Percentiles rank a stretch among this genome's conserved stretches.
Conservation (phyloP, 2,113 vertebrate species). For the Brachypteracias leptosomus region DNA sequence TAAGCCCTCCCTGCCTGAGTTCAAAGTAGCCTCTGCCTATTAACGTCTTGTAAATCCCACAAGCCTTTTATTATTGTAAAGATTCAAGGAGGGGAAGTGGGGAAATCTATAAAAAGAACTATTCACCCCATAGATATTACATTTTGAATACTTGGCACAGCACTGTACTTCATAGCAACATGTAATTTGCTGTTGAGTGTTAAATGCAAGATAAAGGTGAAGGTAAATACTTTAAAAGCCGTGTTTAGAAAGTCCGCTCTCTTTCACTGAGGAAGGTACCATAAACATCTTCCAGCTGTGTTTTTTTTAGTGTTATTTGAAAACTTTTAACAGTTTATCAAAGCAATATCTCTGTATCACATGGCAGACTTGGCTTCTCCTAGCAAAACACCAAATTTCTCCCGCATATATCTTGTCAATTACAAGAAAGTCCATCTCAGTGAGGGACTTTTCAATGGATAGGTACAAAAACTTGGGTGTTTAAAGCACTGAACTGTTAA, state of each 20-base stretch:
- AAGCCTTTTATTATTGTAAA: constrained; percentile 47
- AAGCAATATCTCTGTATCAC: constrained; percentile 7
- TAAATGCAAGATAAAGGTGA: constrained; percentile 57
- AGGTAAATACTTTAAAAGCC: constrained; percentile 47
- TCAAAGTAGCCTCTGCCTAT: constrained; percentile 19
- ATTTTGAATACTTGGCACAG: constrained; percentile 6
- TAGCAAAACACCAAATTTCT: not conserved
- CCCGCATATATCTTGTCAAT: not conserved
- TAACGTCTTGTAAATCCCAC: constrained; percentile 39
- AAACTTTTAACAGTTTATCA: constrained; percentile 23
- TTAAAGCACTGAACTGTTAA: not conserved
- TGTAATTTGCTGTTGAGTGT: constrained; percentile 45
- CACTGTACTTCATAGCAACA: not conserved
- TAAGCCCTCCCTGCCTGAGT: not conserved
- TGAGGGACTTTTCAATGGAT: not conserved
- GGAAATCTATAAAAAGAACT: constrained; percentile 27
- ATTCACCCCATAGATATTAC: not conserved
- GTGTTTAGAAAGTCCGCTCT: constrained; percentile 9
- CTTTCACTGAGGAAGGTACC: constrained; percentile 2
- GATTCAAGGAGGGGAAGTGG: not conserved
- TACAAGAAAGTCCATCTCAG: not conserved
- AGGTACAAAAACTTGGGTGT: not conserved
- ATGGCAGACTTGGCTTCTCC: not conserved
- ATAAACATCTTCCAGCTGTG: constrained; percentile 44
- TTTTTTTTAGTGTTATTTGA: constrained; percentile 19